These are phyloP conservation scores for Ennomos quercinarius DNA, from an alignment of 2,888 invertebrate genomes.

Conservation along the genomic window DNA sequence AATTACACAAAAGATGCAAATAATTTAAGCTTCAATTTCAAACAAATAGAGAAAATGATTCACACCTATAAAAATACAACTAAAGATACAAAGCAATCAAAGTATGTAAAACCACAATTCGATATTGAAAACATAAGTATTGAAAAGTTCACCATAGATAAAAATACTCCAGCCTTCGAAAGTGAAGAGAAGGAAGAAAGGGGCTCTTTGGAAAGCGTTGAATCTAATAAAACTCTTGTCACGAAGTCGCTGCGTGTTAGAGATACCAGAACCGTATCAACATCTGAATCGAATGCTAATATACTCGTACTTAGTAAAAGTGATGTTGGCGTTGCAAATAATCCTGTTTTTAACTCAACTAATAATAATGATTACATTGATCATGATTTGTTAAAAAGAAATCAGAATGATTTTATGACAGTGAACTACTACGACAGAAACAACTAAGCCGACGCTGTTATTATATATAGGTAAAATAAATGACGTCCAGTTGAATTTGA, in stretches of 20 bases:
- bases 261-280: constrained; percentile 18
- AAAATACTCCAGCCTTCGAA: neutral
- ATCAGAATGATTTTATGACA: neutral
- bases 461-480: constrained; percentile 40
- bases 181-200: neutral
- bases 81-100: constrained; percentile 34
- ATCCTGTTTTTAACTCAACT: neutral
- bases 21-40: constrained; percentile 37
- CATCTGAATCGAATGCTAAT: constrained; percentile 28
- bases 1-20: neutral
- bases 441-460: constrained; percentile 29
- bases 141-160: neutral
- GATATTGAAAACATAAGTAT: neutral
- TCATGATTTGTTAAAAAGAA: neutral
- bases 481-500: constrained; percentile 57
- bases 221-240: constrained; percentile 30
- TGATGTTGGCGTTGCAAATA: neutral
- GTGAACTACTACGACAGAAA: neutral
- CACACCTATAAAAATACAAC: constrained; percentile 38
- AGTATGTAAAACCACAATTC: constrained; percentile 32
- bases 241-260: constrained; percentile 37
- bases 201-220: constrained; percentile 37
- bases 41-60: constrained; percentile 54
- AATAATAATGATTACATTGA: neutral
- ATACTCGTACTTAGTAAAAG: constrained; percentile 10